Percentiles rank a stretch among this genome's conserved stretches.
Conservation (phyloP, 2,113 vertebrate genomes). For the Hyperopisus bebe region DNA sequence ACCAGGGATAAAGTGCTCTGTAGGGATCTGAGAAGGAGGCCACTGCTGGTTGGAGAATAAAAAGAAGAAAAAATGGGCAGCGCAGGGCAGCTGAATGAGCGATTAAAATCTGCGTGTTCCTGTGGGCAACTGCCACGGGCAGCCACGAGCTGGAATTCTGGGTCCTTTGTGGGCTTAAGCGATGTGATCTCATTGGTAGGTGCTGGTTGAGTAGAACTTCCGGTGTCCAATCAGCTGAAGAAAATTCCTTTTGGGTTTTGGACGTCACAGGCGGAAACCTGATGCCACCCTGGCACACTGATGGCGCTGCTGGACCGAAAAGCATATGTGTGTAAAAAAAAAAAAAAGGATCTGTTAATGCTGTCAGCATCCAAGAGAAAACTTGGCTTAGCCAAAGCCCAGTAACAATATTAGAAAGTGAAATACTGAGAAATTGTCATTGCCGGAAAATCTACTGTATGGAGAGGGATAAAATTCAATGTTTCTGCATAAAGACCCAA, state of each 20-base stretch:
- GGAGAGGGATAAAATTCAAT: not conserved
- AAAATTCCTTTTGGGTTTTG: not conserved
- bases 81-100: not conserved
- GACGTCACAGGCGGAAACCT: not conserved
- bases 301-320: not conserved
- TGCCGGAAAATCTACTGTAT: not conserved
- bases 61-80: not conserved
- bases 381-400: not conserved
- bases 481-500: not conserved
- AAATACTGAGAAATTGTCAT: not conserved
- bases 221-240: not conserved
- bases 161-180: not conserved
- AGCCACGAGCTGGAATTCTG: not conserved
- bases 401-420: not conserved
- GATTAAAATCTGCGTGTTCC: not conserved
- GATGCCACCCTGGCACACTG: not conserved
- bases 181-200: not conserved
- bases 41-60: not conserved
- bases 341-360: not conserved
- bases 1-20: not conserved
- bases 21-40: not conserved
- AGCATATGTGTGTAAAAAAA: not conserved
- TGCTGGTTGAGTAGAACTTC: not conserved
- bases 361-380: not conserved
- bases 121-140: not conserved